phyloP scores from a whole-genome alignment of 2,888 invertebrate genomes.

The Agrochola lychnidis region DNA sequence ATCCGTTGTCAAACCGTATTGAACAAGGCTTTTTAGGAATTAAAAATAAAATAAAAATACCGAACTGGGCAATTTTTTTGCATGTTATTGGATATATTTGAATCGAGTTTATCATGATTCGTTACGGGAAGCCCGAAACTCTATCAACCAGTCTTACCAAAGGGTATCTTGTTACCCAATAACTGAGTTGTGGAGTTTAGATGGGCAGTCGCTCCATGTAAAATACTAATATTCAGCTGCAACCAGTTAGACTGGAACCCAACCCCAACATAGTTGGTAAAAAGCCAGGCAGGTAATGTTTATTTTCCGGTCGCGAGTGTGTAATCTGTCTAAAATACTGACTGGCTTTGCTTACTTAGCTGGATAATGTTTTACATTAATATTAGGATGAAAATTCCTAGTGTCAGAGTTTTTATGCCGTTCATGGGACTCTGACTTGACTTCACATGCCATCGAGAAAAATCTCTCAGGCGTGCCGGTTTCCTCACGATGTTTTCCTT shows the following conservation, averaged over 20 bases:
- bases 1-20: slow-evolving; percentile 38
- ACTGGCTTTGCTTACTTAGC: not conserved
- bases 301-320: not conserved
- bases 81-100: not conserved
- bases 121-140: not conserved
- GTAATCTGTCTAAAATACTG: too few relatives aligned
- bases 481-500: too few relatives aligned
- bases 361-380: not conserved
- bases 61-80: not conserved
- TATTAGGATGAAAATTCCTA: not conserved
- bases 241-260: not conserved
- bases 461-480: too few relatives aligned
- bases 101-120: not conserved
- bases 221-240: not conserved
- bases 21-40: slow-evolving; percentile 44
- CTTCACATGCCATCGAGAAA: too few relatives aligned
- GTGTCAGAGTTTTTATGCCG: too few relatives aligned
- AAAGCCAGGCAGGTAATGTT: not conserved
- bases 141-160: not conserved
- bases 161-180: not conserved
- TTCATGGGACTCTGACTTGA: too few relatives aligned
- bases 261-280: not conserved
- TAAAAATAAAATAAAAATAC: slow-evolving; percentile 24
- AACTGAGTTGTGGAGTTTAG: not conserved
- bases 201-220: not conserved